Conservation (phyloP, 2,797 vertebrate genomes). For the Labeo calbasu region DNA sequence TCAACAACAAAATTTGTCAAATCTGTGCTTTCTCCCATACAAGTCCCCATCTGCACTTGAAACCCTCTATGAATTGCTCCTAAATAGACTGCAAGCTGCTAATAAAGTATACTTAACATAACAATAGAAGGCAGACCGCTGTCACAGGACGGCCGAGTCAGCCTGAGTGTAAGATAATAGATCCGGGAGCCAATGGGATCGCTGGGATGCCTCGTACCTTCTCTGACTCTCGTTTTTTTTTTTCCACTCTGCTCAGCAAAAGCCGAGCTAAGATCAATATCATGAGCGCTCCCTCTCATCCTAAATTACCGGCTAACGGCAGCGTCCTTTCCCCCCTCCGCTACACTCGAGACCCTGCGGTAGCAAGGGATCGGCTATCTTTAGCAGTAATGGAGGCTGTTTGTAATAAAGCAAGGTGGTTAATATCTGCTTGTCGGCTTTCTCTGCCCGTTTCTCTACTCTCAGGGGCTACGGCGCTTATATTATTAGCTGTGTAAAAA, state of each 20-base stretch:
- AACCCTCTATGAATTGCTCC: conserved; percentile 21
- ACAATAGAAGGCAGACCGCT: conserved; percentile 50
- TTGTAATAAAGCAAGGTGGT: conserved; percentile 59
- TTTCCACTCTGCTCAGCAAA: conserved; percentile 55
- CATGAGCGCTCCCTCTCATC: conserved; percentile 47
- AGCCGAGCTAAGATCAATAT: conserved; percentile 56
- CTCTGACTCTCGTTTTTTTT: conserved; percentile 25
- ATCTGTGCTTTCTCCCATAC: conserved; percentile 22
- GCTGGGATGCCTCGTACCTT: conserved; percentile 31
- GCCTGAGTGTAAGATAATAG: conserved; percentile 39
- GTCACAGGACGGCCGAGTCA: conserved; percentile 41
- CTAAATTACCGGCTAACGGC: conserved; percentile 42
- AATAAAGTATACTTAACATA: conserved; percentile 58
- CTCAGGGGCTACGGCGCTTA: conserved; percentile 45
- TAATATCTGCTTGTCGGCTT: conserved; percentile 47
- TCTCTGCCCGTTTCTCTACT: conserved; percentile 43
- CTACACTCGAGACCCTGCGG: conserved; percentile 37
- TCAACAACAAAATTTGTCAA: conserved; percentile 1
- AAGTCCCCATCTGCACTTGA: conserved; percentile 42
- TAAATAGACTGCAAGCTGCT: conserved; percentile 45
- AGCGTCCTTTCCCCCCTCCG: conserved; percentile 18
- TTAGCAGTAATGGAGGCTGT: conserved; percentile 54
- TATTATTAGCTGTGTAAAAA: conserved; percentile 58
- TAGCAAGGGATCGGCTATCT: conserved; percentile 40
- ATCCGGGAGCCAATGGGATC: conserved; percentile 53